Conservation (phyloP, 64 coral and sea anemone genomes). For the Catalaphyllia jardinei region DNA sequence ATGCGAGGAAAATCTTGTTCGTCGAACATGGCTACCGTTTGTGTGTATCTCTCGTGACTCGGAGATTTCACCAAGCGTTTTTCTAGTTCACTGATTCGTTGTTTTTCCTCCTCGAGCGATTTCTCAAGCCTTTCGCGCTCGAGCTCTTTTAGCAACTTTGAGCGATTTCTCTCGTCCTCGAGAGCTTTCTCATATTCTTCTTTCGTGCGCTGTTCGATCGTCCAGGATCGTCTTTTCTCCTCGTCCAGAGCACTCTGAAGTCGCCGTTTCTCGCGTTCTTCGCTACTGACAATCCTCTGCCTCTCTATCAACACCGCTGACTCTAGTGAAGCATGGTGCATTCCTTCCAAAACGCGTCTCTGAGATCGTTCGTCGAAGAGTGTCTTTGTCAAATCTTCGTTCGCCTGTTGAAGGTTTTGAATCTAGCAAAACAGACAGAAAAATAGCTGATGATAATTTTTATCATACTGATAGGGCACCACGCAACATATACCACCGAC, state of each 20-base stretch:
- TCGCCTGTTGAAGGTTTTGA: conserved; percentile 56
- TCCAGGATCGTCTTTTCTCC: conserved; percentile 69
- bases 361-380: conserved; percentile 73
- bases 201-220: conserved; percentile 68
- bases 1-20: conserved; percentile 34
- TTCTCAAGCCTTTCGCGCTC: conserved; percentile 70
- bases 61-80: conserved; percentile 15
- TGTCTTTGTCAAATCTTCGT: conserved; percentile 55
- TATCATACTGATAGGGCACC: neutral
- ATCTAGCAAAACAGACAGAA: conserved; percentile 37
- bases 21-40: conserved; percentile 23
- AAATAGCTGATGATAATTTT: neutral
- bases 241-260: conserved; percentile 60
- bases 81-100: conserved; percentile 7
- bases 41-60: conserved; percentile 29
- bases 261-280: conserved; percentile 39
- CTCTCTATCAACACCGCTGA: conserved; percentile 58
- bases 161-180: conserved; percentile 48
- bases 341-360: conserved; percentile 54
- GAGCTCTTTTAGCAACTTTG: conserved; percentile 2
- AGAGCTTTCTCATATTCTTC: conserved; percentile 64
- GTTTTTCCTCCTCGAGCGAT: conserved; percentile 55
- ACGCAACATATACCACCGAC: neutral
- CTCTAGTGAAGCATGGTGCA: conserved; percentile 56
- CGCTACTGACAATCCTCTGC: conserved; percentile 28